phyloP scores from a whole-genome alignment of 2,888 invertebrate genomes.

The Lomographa bimaculata region DNA sequence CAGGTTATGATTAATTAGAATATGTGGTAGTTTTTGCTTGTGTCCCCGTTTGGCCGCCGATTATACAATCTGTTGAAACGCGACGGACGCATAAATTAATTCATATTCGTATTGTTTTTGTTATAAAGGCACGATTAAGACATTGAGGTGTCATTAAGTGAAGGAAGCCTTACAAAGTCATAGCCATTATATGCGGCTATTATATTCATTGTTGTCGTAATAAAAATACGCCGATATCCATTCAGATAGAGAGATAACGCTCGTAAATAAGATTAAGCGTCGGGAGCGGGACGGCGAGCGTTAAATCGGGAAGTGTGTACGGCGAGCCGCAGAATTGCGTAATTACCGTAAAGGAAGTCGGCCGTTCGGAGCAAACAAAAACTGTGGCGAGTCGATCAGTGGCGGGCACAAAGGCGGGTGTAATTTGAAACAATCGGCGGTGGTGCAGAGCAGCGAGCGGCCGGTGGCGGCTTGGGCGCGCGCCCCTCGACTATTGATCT shows the following conservation, averaged over 20 bases:
- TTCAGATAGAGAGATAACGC: slow-evolving; percentile 33
- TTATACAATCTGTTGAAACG: slow-evolving; percentile 7
- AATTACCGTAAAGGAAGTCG: slow-evolving; percentile 80
- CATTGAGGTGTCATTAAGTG: slow-evolving; percentile 21
- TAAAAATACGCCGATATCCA: slow-evolving; percentile 32
- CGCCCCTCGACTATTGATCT: slow-evolving; percentile 82
- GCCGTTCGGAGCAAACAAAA: slow-evolving; percentile 79
- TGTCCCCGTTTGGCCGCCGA: slow-evolving; percentile 31
- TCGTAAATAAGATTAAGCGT: slow-evolving; percentile 54
- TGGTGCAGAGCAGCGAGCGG: slow-evolving; percentile 66
- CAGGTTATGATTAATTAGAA: background rate
- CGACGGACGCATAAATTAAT: slow-evolving; percentile 7
- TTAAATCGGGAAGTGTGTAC: slow-evolving; percentile 62
- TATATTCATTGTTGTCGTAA: slow-evolving; percentile 29
- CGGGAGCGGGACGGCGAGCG: slow-evolving; percentile 36
- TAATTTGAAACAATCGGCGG: slow-evolving; percentile 82
- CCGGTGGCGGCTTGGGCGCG: slow-evolving; percentile 64
- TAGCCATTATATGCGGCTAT: slow-evolving; percentile 26
- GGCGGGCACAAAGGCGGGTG: slow-evolving; percentile 79
- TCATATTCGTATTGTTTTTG: slow-evolving; percentile 12
- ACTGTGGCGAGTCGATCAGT: slow-evolving; percentile 77
- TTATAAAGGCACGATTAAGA: slow-evolving; percentile 12
- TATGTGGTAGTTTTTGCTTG: slow-evolving; percentile 1
- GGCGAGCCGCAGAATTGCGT: slow-evolving; percentile 72
- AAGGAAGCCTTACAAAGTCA: slow-evolving; percentile 27